Conservation (phyloP, 2,888 invertebrate species). For the Philonicus albiceps region DNA sequence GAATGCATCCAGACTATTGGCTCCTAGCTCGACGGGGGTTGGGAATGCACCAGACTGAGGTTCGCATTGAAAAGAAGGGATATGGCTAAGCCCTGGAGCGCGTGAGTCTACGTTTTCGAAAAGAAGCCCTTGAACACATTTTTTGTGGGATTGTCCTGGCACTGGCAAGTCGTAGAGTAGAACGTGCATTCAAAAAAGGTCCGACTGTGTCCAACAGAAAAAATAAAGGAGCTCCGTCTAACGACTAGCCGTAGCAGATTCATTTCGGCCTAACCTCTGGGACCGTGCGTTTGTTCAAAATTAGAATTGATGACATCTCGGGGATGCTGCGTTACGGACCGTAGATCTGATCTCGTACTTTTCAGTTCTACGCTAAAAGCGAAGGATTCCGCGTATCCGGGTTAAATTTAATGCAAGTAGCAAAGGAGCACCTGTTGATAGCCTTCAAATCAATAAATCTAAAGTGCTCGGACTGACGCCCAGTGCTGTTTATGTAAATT, state of each 20-base stretch:
- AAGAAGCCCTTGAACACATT: background rate
- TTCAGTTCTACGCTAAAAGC: background rate
- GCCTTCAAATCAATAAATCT: background rate
- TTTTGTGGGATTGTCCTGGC: background rate
- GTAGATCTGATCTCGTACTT: background rate
- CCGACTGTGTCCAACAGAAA: background rate
- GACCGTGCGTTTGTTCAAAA: background rate
- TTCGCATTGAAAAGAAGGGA: background rate
- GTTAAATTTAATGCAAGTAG: background rate
- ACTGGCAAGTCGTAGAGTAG: background rate
- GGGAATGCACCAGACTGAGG: background rate
- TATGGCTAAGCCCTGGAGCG: background rate
- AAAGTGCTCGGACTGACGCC: background rate
- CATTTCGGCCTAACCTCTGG: background rate
- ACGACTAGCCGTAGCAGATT: background rate
- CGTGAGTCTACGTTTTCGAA: background rate
- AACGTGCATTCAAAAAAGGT: background rate
- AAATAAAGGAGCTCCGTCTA: background rate
- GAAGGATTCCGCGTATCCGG: background rate
- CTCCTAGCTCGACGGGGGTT: background rate
- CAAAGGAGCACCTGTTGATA: slow-evolving; percentile 5
- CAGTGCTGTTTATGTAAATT: slow-evolving; percentile 2
- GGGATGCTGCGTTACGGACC: background rate
- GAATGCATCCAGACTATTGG: background rate
- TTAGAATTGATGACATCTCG: background rate